Evolutionary conservation across 2,888 invertebrate species (phyloP).

Genomic region (Orgyia antiqua): DNA sequence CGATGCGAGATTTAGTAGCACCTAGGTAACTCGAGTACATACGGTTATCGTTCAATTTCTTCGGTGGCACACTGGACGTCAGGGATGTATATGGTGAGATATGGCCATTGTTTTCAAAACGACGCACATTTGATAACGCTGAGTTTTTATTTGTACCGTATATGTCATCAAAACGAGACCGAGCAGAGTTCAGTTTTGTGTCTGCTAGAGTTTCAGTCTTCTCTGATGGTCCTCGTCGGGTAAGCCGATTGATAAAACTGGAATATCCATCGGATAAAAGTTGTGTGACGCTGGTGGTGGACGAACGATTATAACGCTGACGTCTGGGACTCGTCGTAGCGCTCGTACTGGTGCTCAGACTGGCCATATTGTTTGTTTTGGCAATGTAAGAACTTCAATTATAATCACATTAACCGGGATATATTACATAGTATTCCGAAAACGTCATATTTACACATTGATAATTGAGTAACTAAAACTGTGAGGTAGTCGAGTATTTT

Average conservation of each 20-base stretch:
- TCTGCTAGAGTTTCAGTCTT: constrained; percentile 71
- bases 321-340: constrained; percentile 75
- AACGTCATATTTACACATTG: constrained; percentile 54
- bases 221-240: constrained; percentile 87
- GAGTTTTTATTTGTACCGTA: constrained; percentile 53
- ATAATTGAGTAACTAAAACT: too few relatives aligned
- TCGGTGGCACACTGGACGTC: constrained; percentile 41
- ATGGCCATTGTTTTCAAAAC: constrained; percentile 65
- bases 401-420: constrained; percentile 56
- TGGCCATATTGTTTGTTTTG: constrained; percentile 46
- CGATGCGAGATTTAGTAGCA: constrained; percentile 51
- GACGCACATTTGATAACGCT: constrained; percentile 53
- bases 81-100: constrained; percentile 61
- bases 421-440: constrained; percentile 51
- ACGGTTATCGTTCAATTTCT: constrained; percentile 62
- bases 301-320: constrained; percentile 86
- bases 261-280: constrained; percentile 92
- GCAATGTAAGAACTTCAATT: constrained; percentile 20
- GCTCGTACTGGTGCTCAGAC: constrained; percentile 53
- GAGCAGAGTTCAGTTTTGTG: constrained; percentile 46
- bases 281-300: constrained; percentile 90
- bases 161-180: constrained; percentile 65
- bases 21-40: constrained; percentile 61
- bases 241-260: constrained; percentile 88
- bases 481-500: constrained; percentile 19